phyloP scores from a whole-genome alignment of 1,140 invertebrate genomes.

The Diabrotica virgifera region DNA sequence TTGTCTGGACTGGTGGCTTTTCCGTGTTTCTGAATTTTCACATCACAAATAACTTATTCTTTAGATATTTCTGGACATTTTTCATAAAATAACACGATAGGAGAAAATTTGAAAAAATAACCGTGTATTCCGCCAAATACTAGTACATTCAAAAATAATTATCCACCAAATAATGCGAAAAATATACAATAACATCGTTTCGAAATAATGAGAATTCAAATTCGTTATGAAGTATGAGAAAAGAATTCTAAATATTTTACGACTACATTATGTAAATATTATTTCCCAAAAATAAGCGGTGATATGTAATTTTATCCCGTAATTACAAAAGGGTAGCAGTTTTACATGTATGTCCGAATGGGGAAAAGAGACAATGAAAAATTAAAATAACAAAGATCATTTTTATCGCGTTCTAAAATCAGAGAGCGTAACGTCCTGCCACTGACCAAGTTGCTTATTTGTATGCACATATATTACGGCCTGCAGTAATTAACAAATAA shows the following conservation, averaged over 20 bases:
- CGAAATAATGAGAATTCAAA: background rate
- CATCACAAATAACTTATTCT: too few relatives aligned
- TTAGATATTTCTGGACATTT: too few relatives aligned
- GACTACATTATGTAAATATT: background rate
- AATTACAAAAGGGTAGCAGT: conserved; percentile 18
- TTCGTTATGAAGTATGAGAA: background rate
- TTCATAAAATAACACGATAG: too few relatives aligned
- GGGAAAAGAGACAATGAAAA: conserved; percentile 30
- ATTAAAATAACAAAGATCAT: conserved; percentile 34
- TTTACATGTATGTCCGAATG: conserved; percentile 25
- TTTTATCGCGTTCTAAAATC: conserved; percentile 30
- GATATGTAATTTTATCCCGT: conserved; percentile 19
- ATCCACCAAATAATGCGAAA: too few relatives aligned
- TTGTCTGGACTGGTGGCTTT: too few relatives aligned
- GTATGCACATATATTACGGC: conserved; percentile 30
- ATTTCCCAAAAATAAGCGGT: background rate
- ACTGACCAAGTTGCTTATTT: conserved; percentile 30
- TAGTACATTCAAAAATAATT: too few relatives aligned
- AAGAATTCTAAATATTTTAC: background rate
- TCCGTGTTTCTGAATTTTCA: too few relatives aligned
- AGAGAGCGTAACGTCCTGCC: conserved; percentile 31
- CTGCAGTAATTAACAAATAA: conserved; percentile 26
- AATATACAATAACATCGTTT: too few relatives aligned
- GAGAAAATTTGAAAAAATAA: too few relatives aligned
- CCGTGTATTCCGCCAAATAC: too few relatives aligned